phyloP scores from a whole-genome alignment of 2,113 vertebrate genomes.

The Rhegmatorhina hoffmannsi region DNA sequence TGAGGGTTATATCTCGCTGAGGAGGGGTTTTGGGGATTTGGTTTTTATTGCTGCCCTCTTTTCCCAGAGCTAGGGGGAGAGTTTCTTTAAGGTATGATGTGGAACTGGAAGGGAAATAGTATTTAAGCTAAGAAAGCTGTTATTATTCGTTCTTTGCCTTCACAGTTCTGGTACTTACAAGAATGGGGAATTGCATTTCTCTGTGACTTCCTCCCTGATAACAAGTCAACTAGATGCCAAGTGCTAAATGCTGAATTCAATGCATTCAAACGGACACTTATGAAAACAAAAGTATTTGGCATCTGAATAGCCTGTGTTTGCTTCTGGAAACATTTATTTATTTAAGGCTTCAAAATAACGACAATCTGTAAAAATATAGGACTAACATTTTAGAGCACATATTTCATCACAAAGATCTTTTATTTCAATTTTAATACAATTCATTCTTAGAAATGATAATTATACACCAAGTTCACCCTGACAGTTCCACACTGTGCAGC shows the following conservation, averaged over 20 bases:
- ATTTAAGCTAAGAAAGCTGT: constrained; percentile 55
- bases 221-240: constrained; percentile 68
- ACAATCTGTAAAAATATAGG: neutral
- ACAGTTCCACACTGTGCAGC: neutral
- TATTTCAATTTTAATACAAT: constrained; percentile 13
- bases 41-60: neutral
- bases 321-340: constrained; percentile 21
- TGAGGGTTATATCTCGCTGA: neutral
- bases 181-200: neutral
- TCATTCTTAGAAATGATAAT: neutral
- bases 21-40: neutral
- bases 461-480: neutral
- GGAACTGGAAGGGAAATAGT: constrained; percentile 42
- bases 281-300: constrained; percentile 38
- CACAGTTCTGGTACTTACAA: constrained; percentile 50
- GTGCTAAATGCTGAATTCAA: constrained; percentile 30
- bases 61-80: neutral
- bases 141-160: constrained; percentile 48
- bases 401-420: neutral
- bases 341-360: constrained; percentile 10
- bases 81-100: constrained; percentile 10
- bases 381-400: neutral
- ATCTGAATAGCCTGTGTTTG: neutral
- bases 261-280: constrained; percentile 5
- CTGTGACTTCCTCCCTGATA: constrained; percentile 40